Percentiles rank a stretch among this genome's conserved stretches.
phyloP scores from a whole-genome alignment of 1,140 invertebrate species.

The Lepidotrigona ventralis region DNA sequence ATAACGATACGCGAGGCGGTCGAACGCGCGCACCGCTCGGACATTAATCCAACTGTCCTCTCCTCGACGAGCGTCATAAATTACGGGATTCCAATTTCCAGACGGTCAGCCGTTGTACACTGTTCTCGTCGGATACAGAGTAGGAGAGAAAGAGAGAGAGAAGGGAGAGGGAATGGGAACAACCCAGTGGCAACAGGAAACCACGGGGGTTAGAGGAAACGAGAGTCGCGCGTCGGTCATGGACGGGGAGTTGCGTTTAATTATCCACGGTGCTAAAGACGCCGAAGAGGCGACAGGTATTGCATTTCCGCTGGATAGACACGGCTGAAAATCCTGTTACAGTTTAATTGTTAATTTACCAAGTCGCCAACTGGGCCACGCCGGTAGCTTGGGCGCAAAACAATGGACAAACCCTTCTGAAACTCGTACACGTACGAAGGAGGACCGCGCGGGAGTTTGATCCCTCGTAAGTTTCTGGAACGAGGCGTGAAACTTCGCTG shows the following conservation, averaged over 20 bases:
- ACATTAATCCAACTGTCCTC: constrained; percentile 66
- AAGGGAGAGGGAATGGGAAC: background rate
- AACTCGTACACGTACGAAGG: constrained; percentile 6
- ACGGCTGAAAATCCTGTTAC: constrained; percentile 70
- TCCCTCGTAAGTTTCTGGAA: constrained; percentile 28
- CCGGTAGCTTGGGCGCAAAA: constrained; percentile 37
- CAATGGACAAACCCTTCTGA: constrained; percentile 35
- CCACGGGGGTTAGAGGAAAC: constrained; percentile 13
- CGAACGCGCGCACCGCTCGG: constrained; percentile 34
- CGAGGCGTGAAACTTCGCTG: constrained; percentile 33
- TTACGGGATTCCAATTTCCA: constrained; percentile 73
- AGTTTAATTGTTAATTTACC: constrained; percentile 73
- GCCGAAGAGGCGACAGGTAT: constrained; percentile 39
- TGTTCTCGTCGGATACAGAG: background rate
- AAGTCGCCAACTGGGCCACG: constrained; percentile 48
- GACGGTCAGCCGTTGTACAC: constrained; percentile 41
- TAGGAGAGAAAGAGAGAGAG: background rate
- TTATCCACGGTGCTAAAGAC: constrained; percentile 65
- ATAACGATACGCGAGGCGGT: constrained; percentile 38
- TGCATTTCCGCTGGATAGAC: constrained; percentile 62
- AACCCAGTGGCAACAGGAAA: constrained; percentile 32
- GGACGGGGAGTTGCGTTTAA: constrained; percentile 63
- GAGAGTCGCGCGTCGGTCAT: constrained; percentile 60
- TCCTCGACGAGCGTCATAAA: constrained; percentile 64
- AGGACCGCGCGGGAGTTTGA: constrained; percentile 27